A percentile compares a stretch with the other conserved stretches of the same genome.
These are phyloP conservation scores for Torymus aiolomorphi DNA, from an alignment of 2,888 invertebrate species.

Conservation along the genomic window DNA sequence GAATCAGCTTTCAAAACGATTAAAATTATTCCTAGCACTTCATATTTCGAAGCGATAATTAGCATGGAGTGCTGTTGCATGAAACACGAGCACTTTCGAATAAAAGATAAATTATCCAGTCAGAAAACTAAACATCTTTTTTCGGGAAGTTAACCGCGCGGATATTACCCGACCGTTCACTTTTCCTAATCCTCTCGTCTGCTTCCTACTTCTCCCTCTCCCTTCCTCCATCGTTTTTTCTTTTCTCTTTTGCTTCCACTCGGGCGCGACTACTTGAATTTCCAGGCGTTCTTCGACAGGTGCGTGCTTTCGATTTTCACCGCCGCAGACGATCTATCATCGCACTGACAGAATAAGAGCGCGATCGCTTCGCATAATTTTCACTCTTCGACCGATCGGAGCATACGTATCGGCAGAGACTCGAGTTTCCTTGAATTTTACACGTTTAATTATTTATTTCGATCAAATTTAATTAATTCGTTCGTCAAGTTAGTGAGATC, in stretches of 20 bases:
- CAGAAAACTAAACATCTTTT: not conserved
- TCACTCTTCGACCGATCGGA: not conserved
- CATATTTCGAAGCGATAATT: no score
- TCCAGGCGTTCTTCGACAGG: constrained; percentile 37
- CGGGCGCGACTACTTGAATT: constrained; percentile 27
- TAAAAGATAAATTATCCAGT: no score
- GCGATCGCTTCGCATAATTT: constrained; percentile 3
- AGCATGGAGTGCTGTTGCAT: no score
- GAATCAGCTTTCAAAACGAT: no score
- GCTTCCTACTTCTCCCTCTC: constrained; percentile 2
- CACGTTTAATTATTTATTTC: no score
- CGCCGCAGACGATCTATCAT: constrained; percentile 43
- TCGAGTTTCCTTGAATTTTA: no score
- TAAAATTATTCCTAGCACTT: no score
- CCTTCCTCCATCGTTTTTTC: not conserved
- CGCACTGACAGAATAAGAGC: constrained; percentile 37
- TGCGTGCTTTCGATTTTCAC: constrained; percentile 54
- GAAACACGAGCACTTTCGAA: no score
- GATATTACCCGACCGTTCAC: constrained; percentile 33
- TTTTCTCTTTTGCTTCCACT: constrained; percentile 3
- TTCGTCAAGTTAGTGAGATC: no score
- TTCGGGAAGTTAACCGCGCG: not conserved
- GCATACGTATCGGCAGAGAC: no score
- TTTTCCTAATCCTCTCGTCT: constrained; percentile 47
- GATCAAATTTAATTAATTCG: no score